Evolutionary conservation across 2,113 vertebrate species (phyloP).

Genomic region (Chloroceryle aenea): DNA sequence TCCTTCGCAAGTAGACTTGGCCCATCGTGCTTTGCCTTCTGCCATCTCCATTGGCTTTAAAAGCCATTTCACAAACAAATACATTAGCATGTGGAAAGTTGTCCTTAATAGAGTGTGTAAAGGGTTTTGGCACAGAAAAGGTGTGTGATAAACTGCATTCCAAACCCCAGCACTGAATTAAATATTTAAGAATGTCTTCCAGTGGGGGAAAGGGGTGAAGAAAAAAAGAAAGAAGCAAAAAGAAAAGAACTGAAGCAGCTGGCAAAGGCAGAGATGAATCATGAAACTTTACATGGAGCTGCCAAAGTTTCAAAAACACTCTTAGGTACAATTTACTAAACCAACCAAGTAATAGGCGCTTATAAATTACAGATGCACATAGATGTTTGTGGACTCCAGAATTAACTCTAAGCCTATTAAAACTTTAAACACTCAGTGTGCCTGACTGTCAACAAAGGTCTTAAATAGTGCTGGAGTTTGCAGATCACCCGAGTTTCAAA

Average conservation of each 20-base stretch:
- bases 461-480: conserved; percentile 8
- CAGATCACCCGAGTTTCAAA: not conserved
- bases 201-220: not conserved
- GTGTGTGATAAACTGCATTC: conserved; percentile 73
- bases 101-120: conserved; percentile 47
- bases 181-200: conserved; percentile 72
- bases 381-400: conserved; percentile 51
- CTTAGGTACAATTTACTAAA: conserved; percentile 71
- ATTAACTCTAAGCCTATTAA: conserved; percentile 73
- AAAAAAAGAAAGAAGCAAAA: not conserved
- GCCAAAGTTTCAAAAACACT: conserved; percentile 69
- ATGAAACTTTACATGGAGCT: conserved; percentile 46
- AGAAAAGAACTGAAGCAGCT: conserved; percentile 39
- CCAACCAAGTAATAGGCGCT: conserved; percentile 61
- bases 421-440: conserved; percentile 56
- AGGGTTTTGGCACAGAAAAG: conserved; percentile 71
- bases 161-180: conserved; percentile 69
- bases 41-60: not conserved
- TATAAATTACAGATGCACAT: conserved; percentile 59
- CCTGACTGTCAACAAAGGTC: conserved; percentile 51
- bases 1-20: not conserved
- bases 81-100: conserved; percentile 59
- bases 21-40: not conserved
- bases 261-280: conserved; percentile 63
- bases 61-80: conserved; percentile 62